Conservation (phyloP, 1,140 invertebrate species). For the Lordiphosa stackelbergi region DNA sequence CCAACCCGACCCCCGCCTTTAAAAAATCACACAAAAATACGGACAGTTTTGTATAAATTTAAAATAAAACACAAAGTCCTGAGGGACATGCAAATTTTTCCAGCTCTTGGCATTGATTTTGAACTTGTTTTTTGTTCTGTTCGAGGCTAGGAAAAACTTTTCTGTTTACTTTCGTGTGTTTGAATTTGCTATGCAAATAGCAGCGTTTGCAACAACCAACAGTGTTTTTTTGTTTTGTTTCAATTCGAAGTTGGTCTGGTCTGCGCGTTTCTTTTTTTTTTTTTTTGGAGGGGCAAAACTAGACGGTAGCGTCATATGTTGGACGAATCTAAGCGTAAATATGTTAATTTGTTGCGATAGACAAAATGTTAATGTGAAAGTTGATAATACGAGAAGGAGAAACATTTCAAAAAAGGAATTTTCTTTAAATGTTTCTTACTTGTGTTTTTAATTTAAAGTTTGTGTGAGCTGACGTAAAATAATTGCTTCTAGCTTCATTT, state of each 20-base stretch:
- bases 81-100: conserved; percentile 66
- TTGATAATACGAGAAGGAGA: conserved; percentile 3
- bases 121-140: conserved; percentile 51
- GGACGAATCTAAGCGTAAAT: conserved; percentile 30
- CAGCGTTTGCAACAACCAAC: conserved; percentile 33
- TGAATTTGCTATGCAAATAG: conserved; percentile 63
- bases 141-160: conserved; percentile 40
- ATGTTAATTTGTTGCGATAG: conserved; percentile 48
- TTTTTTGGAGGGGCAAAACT: background rate
- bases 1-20: conserved; percentile 19
- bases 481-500: no score
- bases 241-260: conserved; percentile 20
- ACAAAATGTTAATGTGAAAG: conserved; percentile 36
- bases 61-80: conserved; percentile 43
- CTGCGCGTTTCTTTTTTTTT: background rate
- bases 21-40: conserved; percentile 37
- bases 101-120: conserved; percentile 70
- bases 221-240: conserved; percentile 34
- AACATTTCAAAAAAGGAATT: background rate
- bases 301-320: conserved; percentile 39
- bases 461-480: no score
- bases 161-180: conserved; percentile 61
- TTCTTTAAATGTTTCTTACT: background rate
- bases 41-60: conserved; percentile 40
- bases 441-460: no score